phyloP scores from a whole-genome alignment of 2,888 invertebrate genomes.

The Anorthoa munda region DNA sequence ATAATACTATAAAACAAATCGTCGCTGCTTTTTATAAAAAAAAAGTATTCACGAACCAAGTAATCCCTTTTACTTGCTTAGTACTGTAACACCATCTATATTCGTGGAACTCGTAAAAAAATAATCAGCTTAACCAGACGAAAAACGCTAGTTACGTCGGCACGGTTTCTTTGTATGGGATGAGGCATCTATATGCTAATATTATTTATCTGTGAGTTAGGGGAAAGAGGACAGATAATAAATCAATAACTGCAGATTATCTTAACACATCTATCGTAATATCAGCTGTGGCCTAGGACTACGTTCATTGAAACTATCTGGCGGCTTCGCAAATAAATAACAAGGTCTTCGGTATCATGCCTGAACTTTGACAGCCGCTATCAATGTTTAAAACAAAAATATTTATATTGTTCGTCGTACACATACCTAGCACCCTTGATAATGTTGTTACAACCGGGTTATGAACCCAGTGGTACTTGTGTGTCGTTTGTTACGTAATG shows the following conservation, averaged over 20 bases:
- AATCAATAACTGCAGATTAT: neutral
- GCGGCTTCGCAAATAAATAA: slow-evolving; percentile 76
- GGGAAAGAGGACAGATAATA: neutral
- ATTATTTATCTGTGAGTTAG: no score
- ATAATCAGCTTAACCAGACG: no score
- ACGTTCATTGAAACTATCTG: slow-evolving; percentile 53
- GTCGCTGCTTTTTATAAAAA: no score
- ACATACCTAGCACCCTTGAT: slow-evolving; percentile 69
- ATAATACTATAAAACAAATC: no score
- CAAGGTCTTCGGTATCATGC: slow-evolving; percentile 75
- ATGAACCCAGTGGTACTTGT: slow-evolving; percentile 44
- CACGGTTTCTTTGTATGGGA: no score
- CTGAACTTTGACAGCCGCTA: slow-evolving; percentile 83
- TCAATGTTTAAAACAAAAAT: slow-evolving; percentile 81
- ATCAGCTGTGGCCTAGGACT: slow-evolving; percentile 45
- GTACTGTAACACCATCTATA: no score
- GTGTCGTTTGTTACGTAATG: slow-evolving; percentile 71
- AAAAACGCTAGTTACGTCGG: no score
- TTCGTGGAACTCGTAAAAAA: no score
- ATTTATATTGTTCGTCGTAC: slow-evolving; percentile 76
- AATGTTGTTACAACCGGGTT: slow-evolving; percentile 75
- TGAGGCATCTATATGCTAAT: no score
- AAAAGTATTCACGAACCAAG: no score
- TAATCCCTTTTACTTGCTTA: no score
- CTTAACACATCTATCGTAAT: neutral